phyloP scores from a whole-genome alignment of 2,113 vertebrate species.

The Raja brachyura region DNA sequence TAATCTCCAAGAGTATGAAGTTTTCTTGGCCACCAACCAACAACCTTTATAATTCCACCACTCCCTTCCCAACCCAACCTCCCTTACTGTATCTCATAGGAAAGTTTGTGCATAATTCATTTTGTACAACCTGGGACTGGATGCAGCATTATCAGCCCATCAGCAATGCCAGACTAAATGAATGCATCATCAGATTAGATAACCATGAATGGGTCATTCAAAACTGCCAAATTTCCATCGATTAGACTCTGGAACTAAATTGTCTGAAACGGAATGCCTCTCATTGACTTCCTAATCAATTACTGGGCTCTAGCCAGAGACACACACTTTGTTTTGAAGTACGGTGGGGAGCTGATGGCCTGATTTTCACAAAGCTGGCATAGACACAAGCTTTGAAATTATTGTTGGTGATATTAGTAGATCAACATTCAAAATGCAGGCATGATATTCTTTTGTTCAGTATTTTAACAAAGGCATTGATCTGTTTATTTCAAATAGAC shows the following conservation, averaged over 20 bases:
- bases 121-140: constrained; percentile 32
- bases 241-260: constrained; percentile 1
- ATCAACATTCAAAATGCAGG: neutral
- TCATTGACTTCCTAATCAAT: neutral
- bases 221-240: neutral
- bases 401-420: constrained; percentile 23
- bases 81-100: neutral
- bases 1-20: neutral
- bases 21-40: neutral
- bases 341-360: constrained; percentile 31
- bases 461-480: neutral
- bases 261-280: neutral
- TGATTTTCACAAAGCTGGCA: constrained; percentile 31
- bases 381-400: constrained; percentile 34
- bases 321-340: neutral
- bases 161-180: constrained; percentile 14
- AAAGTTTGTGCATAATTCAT: neutral
- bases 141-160: constrained; percentile 30
- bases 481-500: neutral
- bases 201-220: neutral
- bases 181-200: neutral
- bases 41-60: neutral
- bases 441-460: constrained; percentile 26
- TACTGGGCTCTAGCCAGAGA: neutral
- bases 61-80: neutral